Evolutionary conservation across 2,888 invertebrate genomes (phyloP), one percentile per base, ranked within the genome.

Genomic region (Ornithoptera alexandrae): DNA sequence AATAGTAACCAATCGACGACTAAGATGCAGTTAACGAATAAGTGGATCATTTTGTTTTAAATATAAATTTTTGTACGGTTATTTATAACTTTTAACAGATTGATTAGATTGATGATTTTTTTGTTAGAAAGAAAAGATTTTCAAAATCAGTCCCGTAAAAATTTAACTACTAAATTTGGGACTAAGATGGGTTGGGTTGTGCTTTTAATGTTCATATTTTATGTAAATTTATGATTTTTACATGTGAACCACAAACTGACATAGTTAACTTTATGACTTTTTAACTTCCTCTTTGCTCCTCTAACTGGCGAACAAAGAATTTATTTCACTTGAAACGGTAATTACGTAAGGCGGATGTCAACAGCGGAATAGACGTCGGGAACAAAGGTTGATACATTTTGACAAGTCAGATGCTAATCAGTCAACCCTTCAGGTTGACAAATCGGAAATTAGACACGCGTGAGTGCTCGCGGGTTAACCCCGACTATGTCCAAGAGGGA

Each of bases 361-460:
- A 68, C 59, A 30, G 53, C 22, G 59, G 22, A 68, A 60, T 59
- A 68, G 62, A 77, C 75, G 76, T 84, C 83, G 81, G 78, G 81
- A 80, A 85, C 88, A 86, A 86, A 85, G 85, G 82, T 77, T 82
- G 86, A 89, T 86, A 84, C 82, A 84, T 83, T 84, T 79, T 84
- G 90, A 90, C 89, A 88, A 89, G 88, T 88, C 88, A 87, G 90
- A 91, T 90, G 91, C 87, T 90, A 92, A 92, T 91, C 91, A 88
- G 85, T 87, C 86, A 90, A 91, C 90, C 92, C 90, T 90, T 90
- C 86, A 83, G 84, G 86, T 84, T 88, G 90, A 89, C 91, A 91
- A 92, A 92, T 92, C 91, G 91, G 92, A 89, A 89, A 92, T 92
- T 90, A 90, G 88, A 85, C 85, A 87, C 89, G 90, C 90, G 87